Percentiles rank a stretch among this genome's conserved stretches.
Conservation (phyloP, 1,140 invertebrate genomes). For the Cardiocondyla obscurior region DNA sequence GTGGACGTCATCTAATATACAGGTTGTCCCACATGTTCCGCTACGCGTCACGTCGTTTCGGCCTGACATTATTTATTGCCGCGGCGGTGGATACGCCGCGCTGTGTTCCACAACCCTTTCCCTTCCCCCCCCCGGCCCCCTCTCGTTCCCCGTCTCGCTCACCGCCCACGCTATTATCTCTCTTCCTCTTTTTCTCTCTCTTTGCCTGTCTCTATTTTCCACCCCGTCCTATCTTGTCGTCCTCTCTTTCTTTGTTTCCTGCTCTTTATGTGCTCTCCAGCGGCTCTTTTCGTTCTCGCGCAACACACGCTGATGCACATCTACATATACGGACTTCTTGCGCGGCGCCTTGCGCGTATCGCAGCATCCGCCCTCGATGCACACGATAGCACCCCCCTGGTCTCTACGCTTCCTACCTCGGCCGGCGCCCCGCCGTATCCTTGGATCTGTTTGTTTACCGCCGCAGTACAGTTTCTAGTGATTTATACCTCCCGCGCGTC, state of each 20-base stretch:
- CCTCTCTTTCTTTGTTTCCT: constrained; percentile 38
- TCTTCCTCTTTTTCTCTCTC: neutral
- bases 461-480: constrained; percentile 41
- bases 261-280: constrained; percentile 5
- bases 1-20: constrained; percentile 78
- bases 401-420: neutral
- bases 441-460: constrained; percentile 66
- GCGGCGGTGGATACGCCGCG: constrained; percentile 26
- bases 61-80: constrained; percentile 68
- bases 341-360: constrained; percentile 55
- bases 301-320: constrained; percentile 32
- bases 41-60: constrained; percentile 69
- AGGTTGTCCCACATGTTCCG: constrained; percentile 76
- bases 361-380: constrained; percentile 34
- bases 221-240: neutral
- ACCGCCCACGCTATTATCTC: neutral
- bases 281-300: constrained; percentile 24
- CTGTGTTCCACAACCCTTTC: constrained; percentile 3
- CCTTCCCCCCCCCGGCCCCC: neutral
- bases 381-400: constrained; percentile 42
- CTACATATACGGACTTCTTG: constrained; percentile 46
- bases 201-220: constrained; percentile 1
- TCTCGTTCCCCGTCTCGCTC: neutral
- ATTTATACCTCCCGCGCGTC: constrained; percentile 55
- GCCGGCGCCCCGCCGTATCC: constrained; percentile 44